Evolutionary conservation across 2,797 vertebrate genomes (phyloP), one percentile per base, ranked within the genome.

Genomic region (Furcifer pardalis): DNA sequence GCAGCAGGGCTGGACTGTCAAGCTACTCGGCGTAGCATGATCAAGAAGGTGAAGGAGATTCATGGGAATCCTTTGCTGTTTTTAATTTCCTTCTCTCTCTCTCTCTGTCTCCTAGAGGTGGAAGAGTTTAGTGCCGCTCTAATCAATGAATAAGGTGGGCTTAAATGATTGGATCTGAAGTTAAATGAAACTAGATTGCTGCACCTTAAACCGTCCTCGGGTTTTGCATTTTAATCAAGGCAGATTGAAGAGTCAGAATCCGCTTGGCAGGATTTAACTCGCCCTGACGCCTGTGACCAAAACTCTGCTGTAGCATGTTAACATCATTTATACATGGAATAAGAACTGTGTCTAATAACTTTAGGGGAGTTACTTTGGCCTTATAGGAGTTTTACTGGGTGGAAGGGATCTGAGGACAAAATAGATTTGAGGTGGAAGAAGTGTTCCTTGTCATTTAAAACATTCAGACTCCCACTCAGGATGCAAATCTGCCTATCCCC

Each of bases 1-100:
- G 2, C 84, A 80, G 44, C 35, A 87, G 1, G 97, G 95, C 71
- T 99, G 98, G 98, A 95, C 95, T 0, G 62, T 99, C 73, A 97
- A 91, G 92, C 94, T 99, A 27, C 93, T 96, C 0, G 93, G 90
- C 0, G 96, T 98, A 90, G 72, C 91, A 8, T 98, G 93, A 96
- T 0, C 0, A 49, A 5, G 52, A 7, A 78, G 30, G 23, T 0
- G 71, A 56, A 52, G 23, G 66, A 27, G 7, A 13, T 77, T 25
- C 77, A 21, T 30, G 69, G 1, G 0, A 4, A 5, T 49, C 27
- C 21, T 59, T 6, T 23, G 21, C 46, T 19, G 23, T 40, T 40
- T 37, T n/a, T 3, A n/a, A n/a, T 32, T 65, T 23, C 42, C 40
- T 19, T 68, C 23, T 37, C 65, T 30, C 25, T 25, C 2, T 76